phyloP scores from a whole-genome alignment of 2,797 vertebrate species.

The Malurus splendens region DNA sequence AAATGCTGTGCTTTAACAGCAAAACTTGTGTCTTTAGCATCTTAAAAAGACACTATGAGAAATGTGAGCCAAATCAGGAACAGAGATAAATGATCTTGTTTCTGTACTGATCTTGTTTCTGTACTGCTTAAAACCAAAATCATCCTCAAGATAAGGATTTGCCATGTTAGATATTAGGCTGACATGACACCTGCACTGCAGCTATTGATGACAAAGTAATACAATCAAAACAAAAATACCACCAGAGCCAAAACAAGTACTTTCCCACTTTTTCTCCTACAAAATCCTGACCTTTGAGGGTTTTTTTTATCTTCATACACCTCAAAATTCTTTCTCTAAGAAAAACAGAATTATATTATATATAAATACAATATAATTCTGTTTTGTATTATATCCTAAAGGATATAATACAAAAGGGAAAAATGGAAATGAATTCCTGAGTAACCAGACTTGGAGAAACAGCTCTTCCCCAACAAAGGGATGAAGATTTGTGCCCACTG shows the following conservation, averaged over 20 bases:
- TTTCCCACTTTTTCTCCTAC: background rate
- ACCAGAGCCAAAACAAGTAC: background rate
- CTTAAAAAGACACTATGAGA: background rate
- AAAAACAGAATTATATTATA: too few relatives aligned
- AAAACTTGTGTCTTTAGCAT: background rate
- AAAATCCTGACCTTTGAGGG: background rate
- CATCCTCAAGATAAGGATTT: background rate
- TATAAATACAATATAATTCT: background rate
- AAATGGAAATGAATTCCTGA: background rate
- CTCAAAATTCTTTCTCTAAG: background rate
- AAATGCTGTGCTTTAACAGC: background rate
- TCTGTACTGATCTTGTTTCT: background rate
- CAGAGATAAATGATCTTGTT: background rate
- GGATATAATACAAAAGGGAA: background rate
- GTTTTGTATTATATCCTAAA: background rate
- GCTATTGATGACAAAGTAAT: background rate
- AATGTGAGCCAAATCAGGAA: background rate
- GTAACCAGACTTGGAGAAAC: background rate
- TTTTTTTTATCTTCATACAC: background rate
- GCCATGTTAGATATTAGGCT: background rate
- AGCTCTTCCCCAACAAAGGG: background rate
- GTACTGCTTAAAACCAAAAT: background rate
- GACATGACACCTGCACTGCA: background rate
- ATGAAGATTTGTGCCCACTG: background rate
- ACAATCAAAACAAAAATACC: background rate